phyloP scores from a whole-genome alignment of 2,888 invertebrate species.

The Urechis unicinctus region DNA sequence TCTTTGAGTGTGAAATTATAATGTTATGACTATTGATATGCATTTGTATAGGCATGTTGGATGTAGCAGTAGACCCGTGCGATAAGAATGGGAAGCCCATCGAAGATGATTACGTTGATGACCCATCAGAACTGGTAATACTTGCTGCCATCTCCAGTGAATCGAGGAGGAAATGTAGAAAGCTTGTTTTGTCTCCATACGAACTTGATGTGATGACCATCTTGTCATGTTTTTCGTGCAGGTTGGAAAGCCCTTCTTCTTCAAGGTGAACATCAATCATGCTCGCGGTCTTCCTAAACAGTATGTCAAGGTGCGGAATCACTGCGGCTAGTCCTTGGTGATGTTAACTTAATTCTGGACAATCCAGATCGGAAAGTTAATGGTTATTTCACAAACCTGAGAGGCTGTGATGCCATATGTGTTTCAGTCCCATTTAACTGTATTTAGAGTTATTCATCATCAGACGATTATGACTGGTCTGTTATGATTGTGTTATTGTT shows the following conservation, averaged over 20 bases:
- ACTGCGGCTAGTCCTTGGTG: no score
- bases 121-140: conserved; percentile 51
- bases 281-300: conserved; percentile 54
- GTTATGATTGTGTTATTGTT: no score
- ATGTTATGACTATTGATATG: no score
- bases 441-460: no score
- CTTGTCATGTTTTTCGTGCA: no score
- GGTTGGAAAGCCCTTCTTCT: conserved; percentile 52
- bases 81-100: conserved; percentile 51
- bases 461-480: no score
- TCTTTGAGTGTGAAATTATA: no score
- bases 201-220: no score
- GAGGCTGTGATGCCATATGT: background rate
- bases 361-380: background rate
- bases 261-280: conserved; percentile 52
- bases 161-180: no score
- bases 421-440: no score
- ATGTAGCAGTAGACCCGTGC: conserved; percentile 53
- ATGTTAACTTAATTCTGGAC: no score
- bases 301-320: conserved; percentile 45
- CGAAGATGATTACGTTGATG: conserved; percentile 54
- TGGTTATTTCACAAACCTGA: background rate
- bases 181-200: no score
- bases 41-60: conserved; percentile 30
- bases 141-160: background rate